Conservation (phyloP, 1,140 invertebrate species). For the Colletes gigas region DNA sequence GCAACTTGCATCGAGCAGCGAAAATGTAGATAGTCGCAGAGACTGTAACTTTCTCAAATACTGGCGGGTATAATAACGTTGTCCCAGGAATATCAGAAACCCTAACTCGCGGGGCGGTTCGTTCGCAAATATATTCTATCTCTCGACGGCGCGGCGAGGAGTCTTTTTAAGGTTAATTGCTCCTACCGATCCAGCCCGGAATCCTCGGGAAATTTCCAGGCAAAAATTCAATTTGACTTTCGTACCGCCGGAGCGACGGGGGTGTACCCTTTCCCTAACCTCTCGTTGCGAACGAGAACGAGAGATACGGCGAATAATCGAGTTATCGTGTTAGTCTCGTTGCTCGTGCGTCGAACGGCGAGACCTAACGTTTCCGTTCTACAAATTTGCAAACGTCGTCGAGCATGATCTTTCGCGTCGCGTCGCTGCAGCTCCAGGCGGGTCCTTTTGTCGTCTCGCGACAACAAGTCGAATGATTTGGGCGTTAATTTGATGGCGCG, state of each 20-base stretch:
- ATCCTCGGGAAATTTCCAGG: background rate
- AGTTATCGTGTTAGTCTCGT: constrained; percentile 13
- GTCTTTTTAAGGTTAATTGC: constrained; percentile 10
- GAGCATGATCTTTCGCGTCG: constrained; percentile 25
- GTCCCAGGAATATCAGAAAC: background rate
- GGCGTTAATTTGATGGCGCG: background rate
- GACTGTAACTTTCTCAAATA: background rate
- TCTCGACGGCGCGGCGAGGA: background rate
- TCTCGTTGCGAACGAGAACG: background rate
- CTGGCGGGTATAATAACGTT: background rate
- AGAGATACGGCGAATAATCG: constrained; percentile 8
- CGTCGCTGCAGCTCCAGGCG: background rate
- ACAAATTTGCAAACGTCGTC: constrained; percentile 32
- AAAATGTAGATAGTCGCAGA: too few relatives aligned
- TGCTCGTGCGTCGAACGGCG: constrained; percentile 18
- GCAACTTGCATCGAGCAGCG: too few relatives aligned
- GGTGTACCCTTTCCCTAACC: background rate
- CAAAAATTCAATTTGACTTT: constrained; percentile 20
- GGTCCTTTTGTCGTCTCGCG: constrained; percentile 3
- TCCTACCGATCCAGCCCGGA: background rate
- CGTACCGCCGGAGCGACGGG: too few relatives aligned
- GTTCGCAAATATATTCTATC: background rate
- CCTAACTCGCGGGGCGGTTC: background rate
- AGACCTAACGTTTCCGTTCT: constrained; percentile 12
- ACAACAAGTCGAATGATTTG: background rate